Evolutionary conservation across 2,113 vertebrate species (phyloP).

Genomic region (Megaceryle torquata): DNA sequence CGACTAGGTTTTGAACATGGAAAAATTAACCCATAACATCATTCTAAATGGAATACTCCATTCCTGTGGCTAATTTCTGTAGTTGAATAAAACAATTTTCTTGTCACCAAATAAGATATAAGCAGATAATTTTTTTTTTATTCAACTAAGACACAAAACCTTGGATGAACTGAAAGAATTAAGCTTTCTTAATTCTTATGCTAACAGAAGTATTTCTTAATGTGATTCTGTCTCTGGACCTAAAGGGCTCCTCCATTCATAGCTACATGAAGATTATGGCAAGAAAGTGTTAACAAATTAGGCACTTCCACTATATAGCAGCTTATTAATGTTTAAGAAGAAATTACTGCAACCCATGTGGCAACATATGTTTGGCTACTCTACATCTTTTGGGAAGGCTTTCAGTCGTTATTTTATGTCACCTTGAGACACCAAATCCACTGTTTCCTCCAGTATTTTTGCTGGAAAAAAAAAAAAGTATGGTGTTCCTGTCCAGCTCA

Average conservation of each 20-base stretch:
- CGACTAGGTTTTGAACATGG: neutral
- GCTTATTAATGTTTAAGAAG: neutral
- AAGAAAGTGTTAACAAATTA: neutral
- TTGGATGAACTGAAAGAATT: neutral
- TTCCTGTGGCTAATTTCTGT: neutral
- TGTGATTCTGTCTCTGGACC: neutral
- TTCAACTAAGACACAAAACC: neutral
- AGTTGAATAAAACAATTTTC: neutral
- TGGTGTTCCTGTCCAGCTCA: neutral
- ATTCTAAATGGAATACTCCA: neutral
- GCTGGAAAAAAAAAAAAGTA: neutral
- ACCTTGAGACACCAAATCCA: neutral
- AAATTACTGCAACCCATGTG: neutral
- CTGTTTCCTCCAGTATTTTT: neutral
- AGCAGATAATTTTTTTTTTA: neutral
- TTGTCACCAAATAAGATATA: neutral
- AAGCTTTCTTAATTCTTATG: neutral
- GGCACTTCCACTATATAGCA: neutral
- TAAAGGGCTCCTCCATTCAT: neutral
- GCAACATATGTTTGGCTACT: neutral
- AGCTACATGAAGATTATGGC: neutral
- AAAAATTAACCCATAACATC: neutral
- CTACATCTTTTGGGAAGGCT: neutral
- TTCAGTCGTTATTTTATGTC: neutral
- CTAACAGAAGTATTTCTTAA: neutral